Evolutionary conservation across 2,888 invertebrate genomes (phyloP).

Genomic region (Synanthedon myopaeformis): DNA sequence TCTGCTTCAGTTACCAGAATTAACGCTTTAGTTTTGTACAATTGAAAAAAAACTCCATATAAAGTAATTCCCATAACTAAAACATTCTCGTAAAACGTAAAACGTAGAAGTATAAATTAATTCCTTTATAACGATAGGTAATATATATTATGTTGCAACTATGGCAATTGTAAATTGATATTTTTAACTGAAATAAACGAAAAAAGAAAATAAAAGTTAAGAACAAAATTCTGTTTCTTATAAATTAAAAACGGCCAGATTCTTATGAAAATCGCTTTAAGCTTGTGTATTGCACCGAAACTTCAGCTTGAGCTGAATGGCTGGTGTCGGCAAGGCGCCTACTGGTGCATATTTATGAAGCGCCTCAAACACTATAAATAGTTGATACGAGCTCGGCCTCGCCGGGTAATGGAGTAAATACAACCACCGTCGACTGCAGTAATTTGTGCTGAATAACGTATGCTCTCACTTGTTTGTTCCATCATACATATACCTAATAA

Average conservation of each 20-base stretch:
- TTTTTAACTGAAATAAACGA: no score
- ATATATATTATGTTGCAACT: no score
- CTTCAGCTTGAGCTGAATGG: slow-evolving; percentile 49
- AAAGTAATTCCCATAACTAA: no score
- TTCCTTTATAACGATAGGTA: no score
- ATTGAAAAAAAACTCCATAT: no score
- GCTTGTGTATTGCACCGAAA: slow-evolving; percentile 14
- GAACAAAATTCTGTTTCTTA: neutral
- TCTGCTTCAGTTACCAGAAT: no score
- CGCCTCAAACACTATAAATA: slow-evolving; percentile 71
- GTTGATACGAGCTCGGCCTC: slow-evolving; percentile 62
- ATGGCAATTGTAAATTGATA: no score
- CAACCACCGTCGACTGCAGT: slow-evolving; percentile 38
- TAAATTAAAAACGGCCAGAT: neutral
- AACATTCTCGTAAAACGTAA: no score
- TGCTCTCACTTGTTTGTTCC: slow-evolving; percentile 5
- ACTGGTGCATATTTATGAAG: slow-evolving; percentile 71
- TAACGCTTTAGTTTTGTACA: no score
- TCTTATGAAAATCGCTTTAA: slow-evolving; percentile 11
- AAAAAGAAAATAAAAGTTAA: neutral
- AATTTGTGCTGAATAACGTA: slow-evolving; percentile 34
- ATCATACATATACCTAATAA: no score
- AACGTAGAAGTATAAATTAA: no score
- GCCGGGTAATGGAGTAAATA: slow-evolving; percentile 64
- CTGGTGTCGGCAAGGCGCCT: slow-evolving; percentile 70